Evolutionary conservation across 2,797 vertebrate genomes (phyloP).

Genomic region (Peromyscus eremicus): DNA sequence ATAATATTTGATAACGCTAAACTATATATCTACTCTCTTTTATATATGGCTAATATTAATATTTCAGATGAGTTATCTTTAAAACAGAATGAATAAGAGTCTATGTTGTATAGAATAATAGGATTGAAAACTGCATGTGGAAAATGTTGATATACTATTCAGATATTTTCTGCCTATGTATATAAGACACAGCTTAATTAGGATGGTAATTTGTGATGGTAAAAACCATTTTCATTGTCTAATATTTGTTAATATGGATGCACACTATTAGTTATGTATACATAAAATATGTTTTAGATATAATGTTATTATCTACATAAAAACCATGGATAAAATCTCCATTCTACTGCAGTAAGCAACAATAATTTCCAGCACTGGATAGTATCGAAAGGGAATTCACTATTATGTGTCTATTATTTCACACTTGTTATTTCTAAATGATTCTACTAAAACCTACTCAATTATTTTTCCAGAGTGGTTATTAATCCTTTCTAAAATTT

Average conservation of each 20-base stretch:
- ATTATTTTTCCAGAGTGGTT: background rate
- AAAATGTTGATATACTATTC: background rate
- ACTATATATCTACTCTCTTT: background rate
- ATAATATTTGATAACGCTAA: background rate
- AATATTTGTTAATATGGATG: background rate
- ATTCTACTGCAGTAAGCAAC: background rate
- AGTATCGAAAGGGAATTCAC: background rate
- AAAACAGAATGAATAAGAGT: background rate
- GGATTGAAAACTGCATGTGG: background rate
- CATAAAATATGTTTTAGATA: background rate
- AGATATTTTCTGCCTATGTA: background rate
- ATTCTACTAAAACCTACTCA: background rate
- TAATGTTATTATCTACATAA: background rate
- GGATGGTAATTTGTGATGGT: background rate
- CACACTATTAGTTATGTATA: background rate
- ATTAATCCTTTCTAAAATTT: background rate
- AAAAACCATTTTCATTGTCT: background rate
- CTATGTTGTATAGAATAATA: background rate
- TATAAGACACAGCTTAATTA: background rate
- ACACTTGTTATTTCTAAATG: conserved; percentile 36
- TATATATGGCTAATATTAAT: background rate
- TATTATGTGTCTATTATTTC: background rate
- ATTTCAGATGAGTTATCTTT: background rate
- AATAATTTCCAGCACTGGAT: background rate
- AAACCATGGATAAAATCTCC: background rate